Percentiles rank a stretch among this genome's conserved stretches.
These are phyloP conservation scores for Nipponacmea schrenckii DNA, from an alignment of 2,888 invertebrate genomes.

Conservation along the genomic window DNA sequence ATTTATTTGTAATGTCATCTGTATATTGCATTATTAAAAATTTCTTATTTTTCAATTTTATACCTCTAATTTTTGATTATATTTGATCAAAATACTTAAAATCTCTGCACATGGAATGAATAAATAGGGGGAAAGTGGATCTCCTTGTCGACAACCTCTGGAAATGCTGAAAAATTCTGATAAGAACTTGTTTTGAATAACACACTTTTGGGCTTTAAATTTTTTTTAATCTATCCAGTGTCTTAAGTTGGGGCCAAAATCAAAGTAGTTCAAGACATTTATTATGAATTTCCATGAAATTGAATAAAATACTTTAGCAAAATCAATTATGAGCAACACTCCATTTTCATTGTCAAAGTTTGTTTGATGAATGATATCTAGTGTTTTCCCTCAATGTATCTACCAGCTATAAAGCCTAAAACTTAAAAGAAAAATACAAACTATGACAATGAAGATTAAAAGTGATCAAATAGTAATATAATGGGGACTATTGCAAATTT, in stretches of 20 bases:
- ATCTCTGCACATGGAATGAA: background rate
- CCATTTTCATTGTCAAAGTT: no score
- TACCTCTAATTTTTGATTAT: slow-evolving; percentile 17
- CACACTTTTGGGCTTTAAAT: background rate
- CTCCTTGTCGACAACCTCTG: background rate
- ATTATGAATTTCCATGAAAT: background rate
- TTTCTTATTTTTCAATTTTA: slow-evolving; percentile 17
- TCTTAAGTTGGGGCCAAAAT: no score
- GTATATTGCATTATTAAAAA: slow-evolving; percentile 18
- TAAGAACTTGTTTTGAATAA: background rate
- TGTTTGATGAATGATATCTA: no score
- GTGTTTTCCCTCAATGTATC: no score
- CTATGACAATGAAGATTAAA: no score
- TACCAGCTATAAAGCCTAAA: no score
- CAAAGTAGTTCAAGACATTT: no score
- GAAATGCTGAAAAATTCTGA: background rate
- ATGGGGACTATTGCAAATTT: no score
- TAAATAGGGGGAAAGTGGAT: background rate
- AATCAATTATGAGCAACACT: background rate
- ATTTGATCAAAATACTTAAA: background rate
- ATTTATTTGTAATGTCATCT: slow-evolving; percentile 23
- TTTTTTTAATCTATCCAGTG: no score
- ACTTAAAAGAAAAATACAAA: no score
- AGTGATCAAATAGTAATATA: no score
- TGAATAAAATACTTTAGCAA: background rate